These are phyloP conservation scores for Benitochromis conjunctus DNA, from an alignment of 2,113 vertebrate species.

Conservation along the genomic window DNA sequence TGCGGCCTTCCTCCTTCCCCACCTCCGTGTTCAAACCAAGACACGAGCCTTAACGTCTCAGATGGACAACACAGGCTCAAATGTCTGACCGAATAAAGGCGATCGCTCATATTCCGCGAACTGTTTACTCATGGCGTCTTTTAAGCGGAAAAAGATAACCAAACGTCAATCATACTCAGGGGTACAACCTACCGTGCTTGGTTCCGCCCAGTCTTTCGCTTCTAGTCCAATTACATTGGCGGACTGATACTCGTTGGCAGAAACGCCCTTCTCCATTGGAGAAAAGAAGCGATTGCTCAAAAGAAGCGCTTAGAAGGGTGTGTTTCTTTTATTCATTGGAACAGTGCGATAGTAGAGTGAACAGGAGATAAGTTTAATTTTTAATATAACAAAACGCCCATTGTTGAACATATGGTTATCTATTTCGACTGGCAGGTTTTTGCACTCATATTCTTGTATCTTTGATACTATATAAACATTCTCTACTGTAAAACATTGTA, in stretches of 20 bases:
- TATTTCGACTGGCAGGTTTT: background rate
- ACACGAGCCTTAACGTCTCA: accelerated
- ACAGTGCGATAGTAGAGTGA: background rate
- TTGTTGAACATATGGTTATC: background rate
- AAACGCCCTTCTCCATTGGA: constrained; percentile 44
- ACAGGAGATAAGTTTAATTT: accelerated
- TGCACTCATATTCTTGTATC: background rate
- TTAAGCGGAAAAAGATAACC: constrained; percentile 58
- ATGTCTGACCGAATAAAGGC: background rate
- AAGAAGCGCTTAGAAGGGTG: background rate
- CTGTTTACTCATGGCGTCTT: constrained; percentile 42
- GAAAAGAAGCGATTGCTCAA: constrained; percentile 19
- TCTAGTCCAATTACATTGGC: constrained; percentile 43
- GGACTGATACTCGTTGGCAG: background rate
- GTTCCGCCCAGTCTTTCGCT: constrained; percentile 33
- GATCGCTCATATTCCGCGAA: background rate
- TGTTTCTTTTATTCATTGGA: background rate
- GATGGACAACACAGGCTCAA: background rate
- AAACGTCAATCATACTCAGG: constrained; percentile 54
- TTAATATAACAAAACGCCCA: background rate
- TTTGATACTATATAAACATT: background rate
- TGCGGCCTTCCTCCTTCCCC: constrained; percentile 26
- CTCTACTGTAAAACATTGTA: background rate
- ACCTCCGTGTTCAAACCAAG: background rate
- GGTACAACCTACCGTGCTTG: constrained; percentile 46